Evolutionary conservation across 1,140 invertebrate genomes (phyloP), one percentile per base, ranked within the genome.

Genomic region (Agrilus planipennis): DNA sequence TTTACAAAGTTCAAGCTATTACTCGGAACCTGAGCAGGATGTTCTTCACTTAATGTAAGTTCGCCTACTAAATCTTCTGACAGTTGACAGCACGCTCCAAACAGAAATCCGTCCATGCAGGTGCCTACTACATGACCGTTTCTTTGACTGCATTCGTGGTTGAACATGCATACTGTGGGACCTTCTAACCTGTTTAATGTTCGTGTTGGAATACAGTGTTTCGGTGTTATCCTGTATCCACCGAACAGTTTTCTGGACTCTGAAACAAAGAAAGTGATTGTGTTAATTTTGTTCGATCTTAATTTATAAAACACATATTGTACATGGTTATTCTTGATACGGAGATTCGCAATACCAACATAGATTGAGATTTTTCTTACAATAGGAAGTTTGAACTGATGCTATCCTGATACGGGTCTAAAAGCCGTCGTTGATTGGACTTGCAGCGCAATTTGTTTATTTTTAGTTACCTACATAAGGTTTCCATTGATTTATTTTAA

Each of bases 111-210:
- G 57, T 92, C 87, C 75, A 90, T 86, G 51, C 89, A 93, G 4
- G 88, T 78, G 0, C 86, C 85, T 0, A 91, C 81, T 0, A 91
- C 84, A 54, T 81, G 75, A 2, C 89, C 89, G 7, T 77, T 77
- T 43, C 82, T 67, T 39, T 81, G 76, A 6, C 72, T 71, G 60
- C 89, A 93, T 58, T 93, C 86, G 54, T 89, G 87, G 62, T 90
- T 90, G 65, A 92, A 93, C 85, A 92, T 91, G 62, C 89, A 93
- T 51, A 89, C 78, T n/a, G 73, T 75, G n/a, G 77, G 78, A 0
- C 76, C 84, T 51, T 37, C 61, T 53, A 49, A 65, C 41, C 57
- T 55, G 46, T 52, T 55, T 45, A 44, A 54, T 66, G 39, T 69
- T 68, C 34, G 67, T 62, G 54, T 76, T 64, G 51, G 66, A 64